A percentile compares a stretch with the other conserved stretches of the same genome.
phyloP scores from a whole-genome alignment of 2,113 vertebrate genomes.

The Laticauda laticaudata region DNA sequence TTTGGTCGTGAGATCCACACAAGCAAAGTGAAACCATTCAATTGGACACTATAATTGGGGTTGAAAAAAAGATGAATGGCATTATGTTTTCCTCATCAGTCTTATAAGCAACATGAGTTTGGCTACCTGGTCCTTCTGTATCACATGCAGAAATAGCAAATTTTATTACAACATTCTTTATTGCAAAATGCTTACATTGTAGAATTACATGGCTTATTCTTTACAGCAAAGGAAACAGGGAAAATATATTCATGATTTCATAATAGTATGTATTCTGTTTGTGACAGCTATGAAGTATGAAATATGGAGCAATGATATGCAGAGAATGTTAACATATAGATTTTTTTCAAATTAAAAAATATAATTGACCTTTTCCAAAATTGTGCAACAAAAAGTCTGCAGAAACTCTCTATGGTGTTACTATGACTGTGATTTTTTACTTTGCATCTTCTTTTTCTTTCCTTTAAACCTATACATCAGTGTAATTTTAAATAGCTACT shows the following conservation, averaged over 20 bases:
- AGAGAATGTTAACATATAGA: not conserved
- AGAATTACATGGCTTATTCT: not conserved
- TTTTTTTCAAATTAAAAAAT: not conserved
- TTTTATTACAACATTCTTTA: not conserved
- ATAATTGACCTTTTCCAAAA: not conserved
- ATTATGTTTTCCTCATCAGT: not conserved
- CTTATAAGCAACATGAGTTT: not conserved
- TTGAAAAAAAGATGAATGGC: slow-evolving; percentile 18
- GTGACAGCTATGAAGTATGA: not conserved
- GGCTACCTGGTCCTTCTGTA: not conserved
- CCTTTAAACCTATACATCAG: not conserved
- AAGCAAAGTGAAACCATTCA: slow-evolving; percentile 99
- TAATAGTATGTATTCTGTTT: not conserved
- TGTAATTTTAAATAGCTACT: not conserved
- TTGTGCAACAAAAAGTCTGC: not conserved
- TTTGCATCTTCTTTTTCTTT: not conserved
- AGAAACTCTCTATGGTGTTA: not conserved
- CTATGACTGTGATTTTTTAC: not conserved
- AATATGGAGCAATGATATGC: not conserved
- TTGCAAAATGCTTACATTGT: not conserved
- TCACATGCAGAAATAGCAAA: not conserved
- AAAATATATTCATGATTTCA: not conserved
- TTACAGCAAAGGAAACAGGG: not conserved
- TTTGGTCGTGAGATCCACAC: slow-evolving; percentile 95
- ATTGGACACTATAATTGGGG: slow-evolving; percentile 86